Conservation (phyloP, 2,797 vertebrate species). For the Glossophaga mutica region DNA sequence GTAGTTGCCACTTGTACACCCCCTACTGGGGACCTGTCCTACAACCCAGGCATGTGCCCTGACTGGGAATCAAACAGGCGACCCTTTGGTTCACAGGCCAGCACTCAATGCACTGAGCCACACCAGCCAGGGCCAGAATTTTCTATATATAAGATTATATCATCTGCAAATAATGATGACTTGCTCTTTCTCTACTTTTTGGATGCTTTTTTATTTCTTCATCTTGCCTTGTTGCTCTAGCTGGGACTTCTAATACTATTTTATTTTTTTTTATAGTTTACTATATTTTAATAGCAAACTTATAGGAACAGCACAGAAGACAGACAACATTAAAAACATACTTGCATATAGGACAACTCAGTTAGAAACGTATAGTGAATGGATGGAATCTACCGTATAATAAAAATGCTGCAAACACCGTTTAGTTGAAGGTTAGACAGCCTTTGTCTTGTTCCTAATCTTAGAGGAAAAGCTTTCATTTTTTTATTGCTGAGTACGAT, state of each 20-base stretch:
- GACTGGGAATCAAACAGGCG: too few species aligned
- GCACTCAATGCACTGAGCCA: too few species aligned
- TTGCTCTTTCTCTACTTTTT: not conserved
- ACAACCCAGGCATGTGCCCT: too few species aligned
- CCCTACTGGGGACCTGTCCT: too few species aligned
- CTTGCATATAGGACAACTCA: slow-evolving; percentile 86
- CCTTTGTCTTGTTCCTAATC: not conserved
- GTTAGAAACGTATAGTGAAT: slow-evolving; percentile 86
- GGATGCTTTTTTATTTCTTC: not conserved
- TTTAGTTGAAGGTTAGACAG: slow-evolving; percentile 79
- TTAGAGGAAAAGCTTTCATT: not conserved
- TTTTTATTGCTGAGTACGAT: not conserved
- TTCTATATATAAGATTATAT: not conserved
- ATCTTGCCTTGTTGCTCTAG: not conserved
- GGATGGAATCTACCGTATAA: slow-evolving; percentile 85
- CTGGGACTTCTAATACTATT: not conserved
- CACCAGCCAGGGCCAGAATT: too few species aligned
- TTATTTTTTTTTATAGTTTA: slow-evolving; percentile 42
- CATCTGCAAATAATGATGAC: not conserved
- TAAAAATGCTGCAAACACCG: slow-evolving; percentile 87
- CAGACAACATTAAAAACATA: slow-evolving; percentile 89
- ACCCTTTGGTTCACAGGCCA: too few species aligned
- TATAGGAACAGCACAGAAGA: slow-evolving; percentile 89
- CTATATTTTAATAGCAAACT: slow-evolving; percentile 90
- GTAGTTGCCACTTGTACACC: too few species aligned